Conservation (phyloP, 2,797 vertebrate species). For the Tauraco hartlaubi region DNA sequence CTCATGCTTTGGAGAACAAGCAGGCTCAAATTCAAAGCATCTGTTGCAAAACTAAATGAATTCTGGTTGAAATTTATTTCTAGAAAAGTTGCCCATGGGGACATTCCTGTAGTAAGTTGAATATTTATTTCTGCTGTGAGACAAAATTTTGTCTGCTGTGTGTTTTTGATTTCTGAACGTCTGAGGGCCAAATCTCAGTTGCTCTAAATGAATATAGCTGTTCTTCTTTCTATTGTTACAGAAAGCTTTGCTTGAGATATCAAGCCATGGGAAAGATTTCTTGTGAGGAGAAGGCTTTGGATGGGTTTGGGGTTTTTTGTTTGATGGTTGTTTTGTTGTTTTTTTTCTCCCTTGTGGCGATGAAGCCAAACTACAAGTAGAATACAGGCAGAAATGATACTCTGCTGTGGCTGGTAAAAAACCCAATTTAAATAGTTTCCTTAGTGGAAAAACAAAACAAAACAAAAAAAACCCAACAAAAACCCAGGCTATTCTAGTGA, state of each 20-base stretch:
- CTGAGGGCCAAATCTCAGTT: background rate
- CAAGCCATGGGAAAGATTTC: background rate
- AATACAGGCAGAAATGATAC: background rate
- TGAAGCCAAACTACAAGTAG: background rate
- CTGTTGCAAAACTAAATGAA: constrained; percentile 44
- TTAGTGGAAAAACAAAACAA: background rate
- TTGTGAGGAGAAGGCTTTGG: background rate
- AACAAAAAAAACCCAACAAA: background rate
- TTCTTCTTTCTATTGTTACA: background rate
- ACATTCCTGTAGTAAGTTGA: constrained; percentile 35
- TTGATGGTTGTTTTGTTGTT: too few relatives aligned
- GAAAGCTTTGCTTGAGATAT: background rate
- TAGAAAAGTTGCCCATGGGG: background rate
- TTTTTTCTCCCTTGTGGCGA: background rate
- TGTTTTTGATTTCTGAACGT: background rate
- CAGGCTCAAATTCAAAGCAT: constrained; percentile 55
- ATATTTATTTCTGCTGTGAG: constrained; percentile 54
- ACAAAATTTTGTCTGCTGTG: constrained; percentile 39
- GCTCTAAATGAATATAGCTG: background rate
- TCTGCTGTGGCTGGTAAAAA: background rate
- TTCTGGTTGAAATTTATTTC: constrained; percentile 42
- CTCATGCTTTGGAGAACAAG: constrained; percentile 37
- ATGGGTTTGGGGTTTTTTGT: background rate
- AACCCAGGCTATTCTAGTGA: background rate
- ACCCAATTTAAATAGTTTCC: background rate